Percentiles rank a stretch among this genome's conserved stretches.
Conservation (phyloP, 2,888 invertebrate genomes). For the Calameuta idolon region DNA sequence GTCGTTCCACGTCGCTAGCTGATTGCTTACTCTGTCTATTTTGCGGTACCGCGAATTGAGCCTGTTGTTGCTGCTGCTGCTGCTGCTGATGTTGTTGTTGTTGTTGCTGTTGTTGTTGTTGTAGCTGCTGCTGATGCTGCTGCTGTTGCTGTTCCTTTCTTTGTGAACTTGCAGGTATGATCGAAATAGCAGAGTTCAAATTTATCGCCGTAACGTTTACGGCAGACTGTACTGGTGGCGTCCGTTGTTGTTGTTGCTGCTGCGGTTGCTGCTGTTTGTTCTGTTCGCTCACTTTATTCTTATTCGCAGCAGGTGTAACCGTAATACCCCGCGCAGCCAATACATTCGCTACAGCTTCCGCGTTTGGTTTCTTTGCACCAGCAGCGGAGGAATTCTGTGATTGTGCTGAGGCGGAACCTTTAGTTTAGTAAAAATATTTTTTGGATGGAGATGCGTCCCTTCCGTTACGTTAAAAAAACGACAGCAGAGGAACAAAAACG, state of each 20-base stretch:
- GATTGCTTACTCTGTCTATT: conserved; percentile 55
- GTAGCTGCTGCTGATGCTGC: conserved; percentile 33
- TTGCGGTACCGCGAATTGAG: conserved; percentile 65
- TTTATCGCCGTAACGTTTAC: conserved; percentile 67
- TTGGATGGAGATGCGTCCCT: conserved; percentile 12
- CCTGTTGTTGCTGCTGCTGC: conserved; percentile 42
- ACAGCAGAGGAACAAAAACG: conserved; percentile 22
- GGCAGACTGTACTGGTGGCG: conserved; percentile 43
- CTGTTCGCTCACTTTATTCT: conserved; percentile 54
- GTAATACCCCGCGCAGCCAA: conserved; percentile 83
- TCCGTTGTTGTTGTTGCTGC: conserved; percentile 67
- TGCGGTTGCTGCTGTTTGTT: conserved; percentile 57
- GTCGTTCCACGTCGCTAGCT: conserved; percentile 64
- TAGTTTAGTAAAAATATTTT: conserved; percentile 49
- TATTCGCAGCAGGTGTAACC: conserved; percentile 76
- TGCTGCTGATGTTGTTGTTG: conserved; percentile 40
- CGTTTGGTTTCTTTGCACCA: conserved; percentile 74
- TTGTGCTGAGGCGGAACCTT: conserved; percentile 64
- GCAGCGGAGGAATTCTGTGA: conserved; percentile 50
- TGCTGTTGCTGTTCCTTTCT: conserved; percentile 57
- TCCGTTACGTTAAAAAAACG: conserved; percentile 15
- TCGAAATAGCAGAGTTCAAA: conserved; percentile 74
- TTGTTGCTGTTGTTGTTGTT: conserved; percentile 33
- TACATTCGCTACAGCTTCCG: conserved; percentile 82
- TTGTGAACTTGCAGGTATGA: conserved; percentile 69